Evolutionary conservation across 2,113 vertebrate species (phyloP).

Genomic region (Shinisaurus crocodilurus): DNA sequence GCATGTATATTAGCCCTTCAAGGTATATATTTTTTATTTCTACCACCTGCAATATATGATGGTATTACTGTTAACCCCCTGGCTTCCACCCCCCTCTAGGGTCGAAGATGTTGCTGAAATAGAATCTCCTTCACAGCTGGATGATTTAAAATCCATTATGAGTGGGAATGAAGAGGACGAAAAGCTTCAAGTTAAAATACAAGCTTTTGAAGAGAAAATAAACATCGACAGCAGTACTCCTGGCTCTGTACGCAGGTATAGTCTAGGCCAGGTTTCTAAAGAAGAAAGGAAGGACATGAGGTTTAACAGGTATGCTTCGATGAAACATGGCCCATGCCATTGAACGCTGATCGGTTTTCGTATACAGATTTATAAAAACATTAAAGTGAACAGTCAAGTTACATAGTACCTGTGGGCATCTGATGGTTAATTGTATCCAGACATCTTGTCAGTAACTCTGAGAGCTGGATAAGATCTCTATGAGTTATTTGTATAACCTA

Average conservation of each 20-base stretch:
- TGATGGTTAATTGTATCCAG: neutral
- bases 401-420: neutral
- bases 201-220: constrained; percentile 85
- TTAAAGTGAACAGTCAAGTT: neutral
- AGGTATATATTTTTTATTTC: neutral
- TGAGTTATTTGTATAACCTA: constrained; percentile 14
- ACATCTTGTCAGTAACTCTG: neutral
- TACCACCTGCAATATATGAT: neutral
- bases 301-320: constrained; percentile 86
- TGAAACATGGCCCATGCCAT: neutral
- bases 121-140: constrained; percentile 55
- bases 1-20: neutral
- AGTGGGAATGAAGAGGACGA: constrained; percentile 70
- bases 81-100: constrained; percentile 62
- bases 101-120: constrained; percentile 55
- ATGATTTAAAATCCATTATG: constrained; percentile 60
- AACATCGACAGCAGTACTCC: constrained; percentile 71
- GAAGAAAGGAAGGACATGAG: constrained; percentile 86
- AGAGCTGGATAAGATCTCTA: constrained; percentile 6
- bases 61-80: constrained; percentile 6
- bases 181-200: constrained; percentile 84
- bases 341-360: constrained; percentile 18
- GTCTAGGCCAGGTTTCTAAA: constrained; percentile 82
- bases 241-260: constrained; percentile 80
- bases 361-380: neutral